Evolutionary conservation across 2,888 invertebrate species (phyloP), one percentile per base, ranked within the genome.

Genomic region (Anorthoa munda): DNA sequence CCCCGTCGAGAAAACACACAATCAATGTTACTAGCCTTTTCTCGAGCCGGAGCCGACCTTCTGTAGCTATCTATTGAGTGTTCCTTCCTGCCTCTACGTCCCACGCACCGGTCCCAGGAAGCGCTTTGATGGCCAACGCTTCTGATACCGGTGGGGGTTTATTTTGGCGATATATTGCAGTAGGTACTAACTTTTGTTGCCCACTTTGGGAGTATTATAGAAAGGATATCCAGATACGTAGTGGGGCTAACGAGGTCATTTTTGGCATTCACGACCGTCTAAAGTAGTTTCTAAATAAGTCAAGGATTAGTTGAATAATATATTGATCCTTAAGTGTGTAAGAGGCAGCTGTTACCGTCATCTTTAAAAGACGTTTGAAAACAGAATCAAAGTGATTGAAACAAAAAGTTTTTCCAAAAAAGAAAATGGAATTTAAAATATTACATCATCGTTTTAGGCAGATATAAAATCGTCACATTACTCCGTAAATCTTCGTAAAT

Each of bases 91-190:
- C 23, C 50, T 39, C 31, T 31, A 23, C 26, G 55, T 61, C 48
- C 39, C 21, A 53, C 64, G 65, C 81, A 59, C 58, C 66, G 75
- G 60, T n/a, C 50, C n/a, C 58, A 59, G 84, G 76, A 81, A 80
- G 56, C 63, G 68, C 66, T 81, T 69, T 69, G 81, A 68, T 63
- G 23, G 61, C 53, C 21, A 17, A 39, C 55, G 55, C 58, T 55
- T 46, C 21, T 51, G 75, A 81, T 75, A 59, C 21, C 31, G 0
- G 39, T 56, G 39, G 56, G 7, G 45, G 53, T 45, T 72, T 60
- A 77, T 82, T 82, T 82, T 45, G 53, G 46, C 51, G 66, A 70
- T 79, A 65, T 61, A 61, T 55, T 60, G 45, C 46, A 68, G 31
- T n/a, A n/a, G n/a, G n/a, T 13, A n/a, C 26, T 26, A 46, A 13